Conservation (phyloP, 1,140 invertebrate species). For the Cotesia vestalis region DNA sequence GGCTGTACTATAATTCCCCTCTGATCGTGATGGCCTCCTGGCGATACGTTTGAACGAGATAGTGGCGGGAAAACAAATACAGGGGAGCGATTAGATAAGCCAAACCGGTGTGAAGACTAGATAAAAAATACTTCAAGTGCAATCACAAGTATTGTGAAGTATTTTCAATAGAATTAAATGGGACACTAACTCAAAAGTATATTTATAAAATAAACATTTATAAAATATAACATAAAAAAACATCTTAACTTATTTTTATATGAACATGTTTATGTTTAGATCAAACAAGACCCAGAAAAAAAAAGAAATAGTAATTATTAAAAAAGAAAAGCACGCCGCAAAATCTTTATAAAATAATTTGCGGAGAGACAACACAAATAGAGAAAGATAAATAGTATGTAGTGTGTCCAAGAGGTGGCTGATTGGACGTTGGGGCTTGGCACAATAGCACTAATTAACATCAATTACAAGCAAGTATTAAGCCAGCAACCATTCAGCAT, state of each 20-base stretch:
- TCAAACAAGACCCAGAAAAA: too few species aligned
- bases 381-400: constrained; percentile 24
- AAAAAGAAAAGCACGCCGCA: neutral
- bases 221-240: too few species aligned
- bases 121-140: constrained; percentile 10
- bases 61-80: constrained; percentile 31
- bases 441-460: constrained; percentile 51
- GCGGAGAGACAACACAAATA: constrained; percentile 1
- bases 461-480: constrained; percentile 45
- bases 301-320: too few species aligned
- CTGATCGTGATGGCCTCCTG: constrained; percentile 19
- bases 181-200: too few species aligned
- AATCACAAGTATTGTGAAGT: constrained; percentile 7
- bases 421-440: constrained; percentile 36
- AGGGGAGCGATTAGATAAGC: constrained; percentile 35
- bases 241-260: too few species aligned
- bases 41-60: constrained; percentile 32
- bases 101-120: constrained; percentile 30
- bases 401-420: constrained; percentile 12
- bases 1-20: neutral
- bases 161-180: neutral
- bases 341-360: constrained; percentile 28
- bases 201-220: too few species aligned
- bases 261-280: too few species aligned
- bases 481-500: constrained; percentile 28